Conservation (phyloP, 2,888 invertebrate species). For the Cephonodes hylas region DNA sequence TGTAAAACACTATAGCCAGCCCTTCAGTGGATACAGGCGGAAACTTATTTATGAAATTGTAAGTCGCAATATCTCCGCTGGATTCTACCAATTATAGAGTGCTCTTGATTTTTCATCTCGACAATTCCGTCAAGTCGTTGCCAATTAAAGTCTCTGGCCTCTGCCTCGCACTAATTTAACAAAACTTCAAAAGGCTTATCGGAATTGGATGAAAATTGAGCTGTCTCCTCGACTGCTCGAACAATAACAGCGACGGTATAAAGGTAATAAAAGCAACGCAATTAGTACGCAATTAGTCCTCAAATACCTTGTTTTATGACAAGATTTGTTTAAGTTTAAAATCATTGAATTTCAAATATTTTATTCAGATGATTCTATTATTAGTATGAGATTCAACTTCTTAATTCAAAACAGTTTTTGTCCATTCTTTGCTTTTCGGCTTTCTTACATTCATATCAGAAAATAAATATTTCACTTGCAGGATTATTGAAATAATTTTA, state of each 20-base stretch:
- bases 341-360: not conserved
- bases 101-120: slow-evolving; percentile 28
- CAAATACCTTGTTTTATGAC: not conserved
- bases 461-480: too few species aligned
- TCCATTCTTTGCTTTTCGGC: too few species aligned
- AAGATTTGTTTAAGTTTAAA: not conserved
- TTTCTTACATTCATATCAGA: too few species aligned
- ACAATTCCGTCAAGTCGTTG: slow-evolving; percentile 28
- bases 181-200: slow-evolving; percentile 13
- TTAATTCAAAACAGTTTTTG: too few species aligned
- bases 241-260: not conserved
- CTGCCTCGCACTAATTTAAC: slow-evolving; percentile 19
- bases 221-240: not conserved
- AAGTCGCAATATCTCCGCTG: slow-evolving; percentile 18
- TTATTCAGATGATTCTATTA: not conserved
- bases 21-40: too few species aligned
- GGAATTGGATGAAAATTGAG: slow-evolving; percentile 12
- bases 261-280: not conserved
- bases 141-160: slow-evolving; percentile 24
- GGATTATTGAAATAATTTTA: too few species aligned
- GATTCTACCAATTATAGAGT: slow-evolving; percentile 22
- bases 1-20: too few species aligned
- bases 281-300: not conserved
- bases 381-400: not conserved
- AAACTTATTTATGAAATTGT: too few species aligned